Base-by-base conservation (phyloP, 2,113 vertebrate genomes). In the Telmatochromis bifrenatus region DNA sequence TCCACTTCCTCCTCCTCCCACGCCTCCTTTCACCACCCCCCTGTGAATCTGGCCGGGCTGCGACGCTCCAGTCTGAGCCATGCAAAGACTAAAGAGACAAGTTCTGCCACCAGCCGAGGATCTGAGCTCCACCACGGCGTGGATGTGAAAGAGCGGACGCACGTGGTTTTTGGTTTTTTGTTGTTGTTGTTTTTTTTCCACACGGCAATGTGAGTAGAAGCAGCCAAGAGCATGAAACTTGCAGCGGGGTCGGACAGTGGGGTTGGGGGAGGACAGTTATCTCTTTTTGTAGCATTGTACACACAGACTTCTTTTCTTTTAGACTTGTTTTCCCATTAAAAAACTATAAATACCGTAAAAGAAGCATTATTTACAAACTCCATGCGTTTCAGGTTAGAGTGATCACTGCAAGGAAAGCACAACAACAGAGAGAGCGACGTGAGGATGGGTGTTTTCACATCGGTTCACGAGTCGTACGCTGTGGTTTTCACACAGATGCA, bases 321-420 rank as follows among this genome's bases (percentile, higher is more conserved):
- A 77, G 70, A 91, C 86, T 86, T 86, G 90, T 93, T 81, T 92
- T 80, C 87, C 95, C 95, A 85, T 97, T 97, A 95, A 96, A 97
- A 96, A 96, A 97, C 96, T 98, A 98, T 98, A 98, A 98, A 98
- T 98, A 99, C 97, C 97, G 97, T 97, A 97, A 97, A 97, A 96
- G 95, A 96, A 98, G 96, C 96, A 93, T 97, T 98, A 98, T 98
- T 97, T 98, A 98, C 97, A 99, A 97, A 98, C 97, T 98, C 98
- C 98, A 99, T 99, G 99, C 98, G 97, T 87, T 94, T 96, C 95
- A 93, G 95, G 97, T 99, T 99, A 99, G 97, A 97, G 93, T 96
- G 97, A 97, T 99, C 98, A 99, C 99, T 99, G 99, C 97, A 98
- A 97, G 94, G 97, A 92, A 96, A 91, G 91, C 88, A 94, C 81